Evolutionary conservation across 2,888 invertebrate genomes (phyloP).

Genomic region (Cephus spinipes): DNA sequence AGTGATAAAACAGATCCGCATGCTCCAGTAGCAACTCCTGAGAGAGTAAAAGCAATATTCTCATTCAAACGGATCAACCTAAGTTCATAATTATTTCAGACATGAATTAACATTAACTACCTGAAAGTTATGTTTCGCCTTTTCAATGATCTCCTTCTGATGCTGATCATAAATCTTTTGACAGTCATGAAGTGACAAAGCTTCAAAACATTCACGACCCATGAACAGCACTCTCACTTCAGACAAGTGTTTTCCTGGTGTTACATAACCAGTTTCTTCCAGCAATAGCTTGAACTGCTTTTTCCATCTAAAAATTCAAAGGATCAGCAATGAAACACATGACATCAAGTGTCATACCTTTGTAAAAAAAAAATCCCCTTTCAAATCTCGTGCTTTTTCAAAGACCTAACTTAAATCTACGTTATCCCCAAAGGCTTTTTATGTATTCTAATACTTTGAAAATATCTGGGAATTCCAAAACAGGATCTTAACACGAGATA

Average conservation of each 20-base stretch:
- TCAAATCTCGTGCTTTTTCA: background rate
- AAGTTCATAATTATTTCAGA: background rate
- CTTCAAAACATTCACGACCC: conserved; percentile 95
- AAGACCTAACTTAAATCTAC: background rate
- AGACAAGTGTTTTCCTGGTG: conserved; percentile 92
- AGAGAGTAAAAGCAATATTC: conserved; percentile 26
- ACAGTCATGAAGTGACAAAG: conserved; percentile 89
- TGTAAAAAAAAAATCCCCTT: background rate
- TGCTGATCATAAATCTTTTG: conserved; percentile 94
- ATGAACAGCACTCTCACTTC: conserved; percentile 92
- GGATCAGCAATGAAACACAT: background rate
- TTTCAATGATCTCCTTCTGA: conserved; percentile 89
- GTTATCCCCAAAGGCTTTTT: background rate
- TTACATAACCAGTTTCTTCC: conserved; percentile 94
- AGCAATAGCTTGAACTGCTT: conserved; percentile 93
- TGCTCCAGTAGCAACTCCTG: conserved; percentile 91
- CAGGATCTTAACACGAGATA: background rate
- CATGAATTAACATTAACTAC: conserved; percentile 57
- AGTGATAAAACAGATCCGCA: conserved; percentile 93
- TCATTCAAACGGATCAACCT: background rate
- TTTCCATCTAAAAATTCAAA: conserved; percentile 78
- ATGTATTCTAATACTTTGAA: background rate
- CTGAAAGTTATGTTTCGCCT: conserved; percentile 92
- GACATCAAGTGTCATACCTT: background rate
- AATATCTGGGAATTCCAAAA: background rate